Percentiles rank a stretch among this genome's conserved stretches.
These are phyloP conservation scores for Spodoptera picta DNA, from an alignment of 2,888 invertebrate species.

Conservation along the genomic window DNA sequence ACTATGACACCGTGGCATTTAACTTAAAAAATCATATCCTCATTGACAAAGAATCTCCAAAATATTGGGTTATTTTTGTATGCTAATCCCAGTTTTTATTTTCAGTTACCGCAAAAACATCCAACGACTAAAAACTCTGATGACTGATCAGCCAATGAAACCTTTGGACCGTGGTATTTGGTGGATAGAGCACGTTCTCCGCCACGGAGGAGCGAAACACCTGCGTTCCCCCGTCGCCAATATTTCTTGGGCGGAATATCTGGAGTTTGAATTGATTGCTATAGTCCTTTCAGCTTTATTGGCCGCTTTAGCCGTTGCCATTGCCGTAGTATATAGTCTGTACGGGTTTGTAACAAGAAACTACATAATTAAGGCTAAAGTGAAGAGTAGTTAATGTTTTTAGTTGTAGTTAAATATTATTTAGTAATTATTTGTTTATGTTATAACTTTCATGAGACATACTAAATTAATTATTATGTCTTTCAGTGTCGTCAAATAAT, in stretches of 20 bases:
- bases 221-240: constrained; percentile 70
- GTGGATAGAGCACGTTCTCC: constrained; percentile 73
- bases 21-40: no score
- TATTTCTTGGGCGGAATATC: constrained; percentile 58
- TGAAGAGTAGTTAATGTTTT: constrained; percentile 16
- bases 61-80: no score
- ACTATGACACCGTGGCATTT: no score
- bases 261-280: constrained; percentile 59
- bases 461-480: no score
- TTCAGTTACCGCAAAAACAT: constrained; percentile 54
- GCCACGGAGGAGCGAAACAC: constrained; percentile 77
- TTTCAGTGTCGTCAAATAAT: no score
- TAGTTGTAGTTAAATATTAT: no score
- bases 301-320: not conserved
- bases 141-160: constrained; percentile 73
- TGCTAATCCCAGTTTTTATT: not conserved
- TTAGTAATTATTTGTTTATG: no score
- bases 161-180: constrained; percentile 78
- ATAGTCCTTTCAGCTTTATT: constrained; percentile 13
- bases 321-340: constrained; percentile 3
- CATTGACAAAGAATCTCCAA: no score
- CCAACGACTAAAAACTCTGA: constrained; percentile 55
- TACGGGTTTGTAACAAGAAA: constrained; percentile 12
- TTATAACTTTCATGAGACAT: no score
- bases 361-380: constrained; percentile 15